Percentiles rank a stretch among this genome's conserved stretches.
Conservation (phyloP, 2,113 vertebrate species). For the Sinocyclocheilus anophthalmus region DNA sequence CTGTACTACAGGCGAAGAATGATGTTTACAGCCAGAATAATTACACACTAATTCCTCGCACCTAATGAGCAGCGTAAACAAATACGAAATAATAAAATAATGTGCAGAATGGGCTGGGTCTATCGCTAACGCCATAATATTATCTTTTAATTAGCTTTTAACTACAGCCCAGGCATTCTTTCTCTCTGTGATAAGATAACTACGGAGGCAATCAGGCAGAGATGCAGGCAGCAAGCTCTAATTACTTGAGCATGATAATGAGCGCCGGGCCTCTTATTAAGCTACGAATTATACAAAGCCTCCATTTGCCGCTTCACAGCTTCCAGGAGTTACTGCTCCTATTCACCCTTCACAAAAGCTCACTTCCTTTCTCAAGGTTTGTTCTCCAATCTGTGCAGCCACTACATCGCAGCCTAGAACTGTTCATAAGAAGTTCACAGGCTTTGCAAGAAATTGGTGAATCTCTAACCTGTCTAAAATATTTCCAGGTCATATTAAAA, state of each 20-base stretch:
- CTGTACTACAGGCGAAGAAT: constrained; percentile 28
- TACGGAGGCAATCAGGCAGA: constrained; percentile 73
- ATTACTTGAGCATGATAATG: constrained; percentile 78
- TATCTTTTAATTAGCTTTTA: constrained; percentile 83
- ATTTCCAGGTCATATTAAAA: neutral
- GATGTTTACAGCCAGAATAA: constrained; percentile 49
- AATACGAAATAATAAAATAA: constrained; percentile 57
- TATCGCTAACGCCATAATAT: constrained; percentile 67
- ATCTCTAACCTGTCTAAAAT: neutral
- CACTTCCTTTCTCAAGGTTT: constrained; percentile 16
- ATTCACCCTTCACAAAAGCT: constrained; percentile 32
- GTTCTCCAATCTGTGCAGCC: neutral
- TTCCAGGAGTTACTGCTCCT: constrained; percentile 37
- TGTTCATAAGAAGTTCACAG: neutral
- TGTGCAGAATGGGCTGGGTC: constrained; percentile 57
- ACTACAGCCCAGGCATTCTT: constrained; percentile 70
- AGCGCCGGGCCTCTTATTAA: constrained; percentile 61
- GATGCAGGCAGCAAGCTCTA: constrained; percentile 65
- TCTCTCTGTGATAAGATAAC: constrained; percentile 75
- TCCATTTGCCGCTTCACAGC: constrained; percentile 56
- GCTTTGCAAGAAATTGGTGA: neutral
- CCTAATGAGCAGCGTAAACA: constrained; percentile 53
- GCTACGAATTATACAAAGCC: constrained; percentile 59
- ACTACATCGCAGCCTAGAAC: neutral
- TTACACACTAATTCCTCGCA: constrained; percentile 47